These are phyloP conservation scores for Leptobrachium leishanense DNA, from an alignment of 2,113 vertebrate species.

Conservation along the genomic window DNA sequence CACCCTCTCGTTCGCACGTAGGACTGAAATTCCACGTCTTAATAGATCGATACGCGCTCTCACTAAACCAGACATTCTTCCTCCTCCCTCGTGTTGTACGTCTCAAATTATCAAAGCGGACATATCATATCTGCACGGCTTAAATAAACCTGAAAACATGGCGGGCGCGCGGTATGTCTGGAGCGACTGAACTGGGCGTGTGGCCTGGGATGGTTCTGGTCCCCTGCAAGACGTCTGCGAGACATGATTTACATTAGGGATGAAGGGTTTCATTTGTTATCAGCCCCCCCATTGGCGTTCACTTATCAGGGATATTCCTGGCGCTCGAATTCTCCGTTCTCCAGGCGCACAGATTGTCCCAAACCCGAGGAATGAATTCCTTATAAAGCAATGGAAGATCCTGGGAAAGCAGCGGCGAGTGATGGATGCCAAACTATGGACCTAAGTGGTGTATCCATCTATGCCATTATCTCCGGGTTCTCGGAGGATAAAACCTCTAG, in stretches of 20 bases:
- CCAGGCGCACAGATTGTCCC: background rate
- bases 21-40: too few species aligned
- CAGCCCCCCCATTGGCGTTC: background rate
- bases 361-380: background rate
- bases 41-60: too few species aligned
- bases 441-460: background rate
- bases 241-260: constrained; percentile 39
- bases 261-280: constrained; percentile 28
- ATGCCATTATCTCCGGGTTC: background rate
- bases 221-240: constrained; percentile 18
- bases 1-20: too few species aligned
- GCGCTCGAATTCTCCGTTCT: background rate
- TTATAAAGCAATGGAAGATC: constrained; percentile 20
- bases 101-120: background rate
- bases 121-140: background rate
- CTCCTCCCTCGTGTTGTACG: background rate
- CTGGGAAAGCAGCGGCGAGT: background rate
- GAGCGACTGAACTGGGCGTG: background rate
- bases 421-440: constrained; percentile 1
- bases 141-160: background rate
- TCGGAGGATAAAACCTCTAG: too few species aligned
- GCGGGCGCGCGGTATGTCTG: background rate
- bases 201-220: background rate
- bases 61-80: background rate
- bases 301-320: background rate